Percentiles rank a stretch among this genome's conserved stretches.
Conservation (phyloP, 53 echinoderm and acorn worm genomes). For the Henricia sp. region DNA sequence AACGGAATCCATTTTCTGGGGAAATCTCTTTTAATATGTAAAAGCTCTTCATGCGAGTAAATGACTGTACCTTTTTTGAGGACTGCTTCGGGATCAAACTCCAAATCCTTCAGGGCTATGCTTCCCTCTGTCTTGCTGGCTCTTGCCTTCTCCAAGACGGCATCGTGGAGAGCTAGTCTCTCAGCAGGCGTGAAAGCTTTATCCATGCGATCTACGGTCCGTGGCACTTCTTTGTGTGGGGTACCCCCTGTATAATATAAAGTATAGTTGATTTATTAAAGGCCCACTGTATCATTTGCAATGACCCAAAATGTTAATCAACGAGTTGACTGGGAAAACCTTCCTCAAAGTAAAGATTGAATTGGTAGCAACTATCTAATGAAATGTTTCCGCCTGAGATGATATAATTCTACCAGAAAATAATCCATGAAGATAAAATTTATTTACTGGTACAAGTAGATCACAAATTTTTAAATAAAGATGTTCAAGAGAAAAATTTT, state of each 20-base stretch:
- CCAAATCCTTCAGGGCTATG: slow-evolving; percentile 55
- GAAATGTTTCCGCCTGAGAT: too few species aligned
- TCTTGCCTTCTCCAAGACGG: slow-evolving; percentile 64
- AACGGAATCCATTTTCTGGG: too few species aligned
- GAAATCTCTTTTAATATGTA: background rate
- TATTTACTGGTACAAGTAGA: too few species aligned
- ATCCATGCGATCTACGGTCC: slow-evolving; percentile 67
- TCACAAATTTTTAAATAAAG: too few species aligned
- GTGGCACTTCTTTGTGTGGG: slow-evolving; percentile 50
- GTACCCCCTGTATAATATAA: slow-evolving; percentile 44
- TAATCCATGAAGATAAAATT: too few species aligned
- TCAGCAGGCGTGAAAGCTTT: slow-evolving; percentile 66
- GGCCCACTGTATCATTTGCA: too few species aligned
- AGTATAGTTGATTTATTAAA: background rate
- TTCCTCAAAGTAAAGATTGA: too few species aligned
- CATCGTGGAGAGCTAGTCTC: slow-evolving; percentile 80
- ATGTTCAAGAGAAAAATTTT: too few species aligned
- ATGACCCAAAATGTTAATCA: too few species aligned
- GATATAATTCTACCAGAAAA: too few species aligned
- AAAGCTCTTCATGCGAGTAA: background rate
- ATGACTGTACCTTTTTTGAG: slow-evolving; percentile 27
- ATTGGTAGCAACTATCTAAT: too few species aligned
- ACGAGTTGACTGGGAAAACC: too few species aligned
- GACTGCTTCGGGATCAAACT: slow-evolving; percentile 21
- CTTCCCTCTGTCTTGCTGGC: slow-evolving; percentile 6